A percentile compares a stretch with the other conserved stretches of the same genome.
phyloP scores from a whole-genome alignment of 2,797 vertebrate genomes.

The Propithecus perrieri region DNA sequence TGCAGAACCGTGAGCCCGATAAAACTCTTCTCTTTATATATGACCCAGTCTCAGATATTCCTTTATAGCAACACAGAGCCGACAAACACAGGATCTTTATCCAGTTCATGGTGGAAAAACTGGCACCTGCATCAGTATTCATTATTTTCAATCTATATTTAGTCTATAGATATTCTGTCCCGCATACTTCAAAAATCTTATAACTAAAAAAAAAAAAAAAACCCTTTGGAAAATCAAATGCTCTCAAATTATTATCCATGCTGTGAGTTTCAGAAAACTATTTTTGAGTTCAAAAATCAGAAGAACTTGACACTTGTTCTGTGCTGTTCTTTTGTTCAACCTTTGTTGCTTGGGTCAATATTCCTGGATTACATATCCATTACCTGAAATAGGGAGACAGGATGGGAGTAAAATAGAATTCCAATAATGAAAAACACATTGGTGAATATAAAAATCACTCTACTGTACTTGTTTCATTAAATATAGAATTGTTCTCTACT shows the following conservation, averaged over 20 bases:
- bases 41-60: neutral
- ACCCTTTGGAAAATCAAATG: neutral
- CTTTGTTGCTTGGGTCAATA: neutral
- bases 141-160: neutral
- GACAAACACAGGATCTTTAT: neutral
- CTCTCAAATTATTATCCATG: neutral
- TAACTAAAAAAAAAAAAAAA: neutral
- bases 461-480: slow-evolving; percentile 13
- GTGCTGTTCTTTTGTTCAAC: neutral
- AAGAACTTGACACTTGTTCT: neutral
- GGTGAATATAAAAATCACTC: neutral
- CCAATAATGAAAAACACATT: slow-evolving; percentile 48
- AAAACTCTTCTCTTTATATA: neutral
- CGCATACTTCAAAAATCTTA: neutral
- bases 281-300: slow-evolving; percentile 8
- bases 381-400: neutral
- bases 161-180: neutral
- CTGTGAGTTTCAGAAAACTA: neutral
- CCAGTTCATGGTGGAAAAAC: neutral
- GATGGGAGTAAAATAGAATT: neutral
- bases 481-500: neutral
- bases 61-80: neutral
- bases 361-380: neutral
- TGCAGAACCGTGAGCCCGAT: neutral
- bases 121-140: neutral